These are phyloP conservation scores for Crocuta crocuta DNA, from an alignment of 2,113 vertebrate genomes.

Conservation along the genomic window DNA sequence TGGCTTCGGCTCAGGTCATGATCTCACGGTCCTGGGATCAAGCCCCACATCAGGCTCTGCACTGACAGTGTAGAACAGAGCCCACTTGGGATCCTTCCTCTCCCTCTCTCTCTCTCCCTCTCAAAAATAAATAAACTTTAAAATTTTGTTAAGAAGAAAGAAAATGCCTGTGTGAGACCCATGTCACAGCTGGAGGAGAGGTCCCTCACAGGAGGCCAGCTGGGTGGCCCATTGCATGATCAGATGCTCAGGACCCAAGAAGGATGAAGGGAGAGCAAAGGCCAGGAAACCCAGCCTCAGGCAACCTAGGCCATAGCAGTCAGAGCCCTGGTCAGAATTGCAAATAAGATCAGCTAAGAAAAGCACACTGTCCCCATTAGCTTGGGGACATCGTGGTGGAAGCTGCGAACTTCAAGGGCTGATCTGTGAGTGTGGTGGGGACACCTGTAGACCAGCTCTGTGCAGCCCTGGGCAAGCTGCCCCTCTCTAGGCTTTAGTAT, in stretches of 20 bases:
- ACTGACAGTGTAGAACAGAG: too few species aligned
- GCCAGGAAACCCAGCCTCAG: neutral
- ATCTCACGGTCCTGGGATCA: too few species aligned
- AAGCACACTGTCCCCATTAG: neutral
- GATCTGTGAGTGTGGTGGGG: neutral
- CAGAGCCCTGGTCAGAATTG: neutral
- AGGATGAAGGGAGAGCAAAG: neutral
- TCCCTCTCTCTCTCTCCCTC: too few species aligned
- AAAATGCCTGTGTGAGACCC: neutral
- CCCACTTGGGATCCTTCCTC: too few species aligned
- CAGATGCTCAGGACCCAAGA: neutral
- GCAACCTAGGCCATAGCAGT: neutral
- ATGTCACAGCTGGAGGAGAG: neutral
- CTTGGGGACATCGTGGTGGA: rapidly evolving
- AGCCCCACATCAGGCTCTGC: too few species aligned
- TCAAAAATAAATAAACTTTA: too few species aligned
- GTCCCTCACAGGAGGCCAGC: neutral
- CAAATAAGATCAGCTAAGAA: neutral
- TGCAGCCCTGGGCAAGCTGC: neutral
- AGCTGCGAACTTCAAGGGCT: too few species aligned
- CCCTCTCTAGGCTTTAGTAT: neutral
- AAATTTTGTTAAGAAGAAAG: neutral
- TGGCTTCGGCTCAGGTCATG: too few species aligned
- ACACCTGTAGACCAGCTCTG: neutral
- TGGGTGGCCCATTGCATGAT: neutral